Base-by-base conservation (phyloP, 2,888 invertebrate species). In the Deroplatys truncata region DNA sequence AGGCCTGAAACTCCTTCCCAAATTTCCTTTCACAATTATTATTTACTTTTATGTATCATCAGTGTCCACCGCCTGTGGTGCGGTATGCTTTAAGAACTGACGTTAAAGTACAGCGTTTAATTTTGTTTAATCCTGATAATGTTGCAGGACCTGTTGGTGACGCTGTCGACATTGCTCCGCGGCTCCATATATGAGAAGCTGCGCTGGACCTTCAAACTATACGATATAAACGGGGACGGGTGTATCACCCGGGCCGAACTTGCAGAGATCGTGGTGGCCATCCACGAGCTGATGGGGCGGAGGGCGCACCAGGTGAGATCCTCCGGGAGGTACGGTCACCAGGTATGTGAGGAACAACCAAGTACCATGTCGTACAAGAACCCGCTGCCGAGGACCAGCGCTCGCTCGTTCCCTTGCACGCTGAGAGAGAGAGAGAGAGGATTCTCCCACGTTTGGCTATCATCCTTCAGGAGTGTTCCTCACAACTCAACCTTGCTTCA, bases 211-310 rank as follows among this genome's bases (percentile, higher is more conserved):
- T 99, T 99, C 94, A 97, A 98, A 92, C 94, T 99, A 90, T 99
- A 99, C 94, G 99, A 99, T 94, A 96, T 98, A 91, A 98, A 99
- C 93, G 98, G 98, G 0, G 99, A 99, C 93, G 99, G 99, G 0
- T 98, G 98, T 92, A 98, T 99, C 93, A 98, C 98, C 88, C 96
- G 98, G 91, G 95, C 97, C 91, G 99, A 99, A 94, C 95, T 99
- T 92, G 96, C 97, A 5, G 98, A 98, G 94, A 98, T 98, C 90
- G 97, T 98, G 84, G 94, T 96, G 90, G 98, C 99, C 8, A 97
- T 99, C 25, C 99, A 99, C 93, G 98, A 99, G 93, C 95, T 99
- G 93, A 96, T 98, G 95, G 98, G 98, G 0, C 94, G 97, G 84
- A 94, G 96, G 90, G 95, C 97, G 56, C 97, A 97, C 87, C 97